Evolutionary conservation across 2,797 vertebrate species (phyloP).

Genomic region (Parambassis ranga): DNA sequence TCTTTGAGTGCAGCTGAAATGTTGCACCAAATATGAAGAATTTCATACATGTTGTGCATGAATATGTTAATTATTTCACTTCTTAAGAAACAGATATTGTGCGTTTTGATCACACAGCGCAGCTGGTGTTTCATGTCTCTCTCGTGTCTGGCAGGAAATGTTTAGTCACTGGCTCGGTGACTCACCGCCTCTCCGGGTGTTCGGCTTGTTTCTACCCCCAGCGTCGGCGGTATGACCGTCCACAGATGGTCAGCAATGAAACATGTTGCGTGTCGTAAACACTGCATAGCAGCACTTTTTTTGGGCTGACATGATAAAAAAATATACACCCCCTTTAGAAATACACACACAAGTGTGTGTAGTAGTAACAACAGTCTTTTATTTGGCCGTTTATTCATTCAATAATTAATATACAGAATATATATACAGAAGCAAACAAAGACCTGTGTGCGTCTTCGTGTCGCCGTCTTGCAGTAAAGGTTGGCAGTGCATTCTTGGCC

Average conservation of each 20-base stretch:
- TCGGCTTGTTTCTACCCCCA: slow-evolving; percentile 53
- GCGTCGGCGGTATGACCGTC: slow-evolving; percentile 7
- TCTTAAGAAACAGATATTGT: slow-evolving; percentile 3
- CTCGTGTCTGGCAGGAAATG: slow-evolving; percentile 42
- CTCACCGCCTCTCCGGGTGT: slow-evolving; percentile 38
- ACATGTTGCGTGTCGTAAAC: slow-evolving; percentile 40
- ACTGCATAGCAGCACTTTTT: slow-evolving; percentile 29
- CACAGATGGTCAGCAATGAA: slow-evolving; percentile 54
- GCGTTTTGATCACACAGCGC: neutral
- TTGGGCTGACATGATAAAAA: slow-evolving; percentile 19
- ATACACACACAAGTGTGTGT: neutral
- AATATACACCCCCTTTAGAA: slow-evolving; percentile 13
- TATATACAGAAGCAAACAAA: slow-evolving; percentile 74
- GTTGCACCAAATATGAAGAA: too few species aligned
- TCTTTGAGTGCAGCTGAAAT: too few species aligned
- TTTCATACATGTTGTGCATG: too few species aligned
- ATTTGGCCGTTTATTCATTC: slow-evolving; percentile 71
- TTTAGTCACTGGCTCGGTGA: slow-evolving; percentile 62
- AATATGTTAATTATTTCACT: too few species aligned
- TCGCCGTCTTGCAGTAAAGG: slow-evolving; percentile 59
- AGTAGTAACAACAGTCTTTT: slow-evolving; percentile 69
- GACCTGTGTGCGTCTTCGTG: slow-evolving; percentile 42
- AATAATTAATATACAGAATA: slow-evolving; percentile 74
- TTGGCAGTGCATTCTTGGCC: slow-evolving; percentile 72
- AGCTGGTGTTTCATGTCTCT: neutral